Base-by-base conservation (phyloP, 1,140 invertebrate species). In the Atta texana region DNA sequence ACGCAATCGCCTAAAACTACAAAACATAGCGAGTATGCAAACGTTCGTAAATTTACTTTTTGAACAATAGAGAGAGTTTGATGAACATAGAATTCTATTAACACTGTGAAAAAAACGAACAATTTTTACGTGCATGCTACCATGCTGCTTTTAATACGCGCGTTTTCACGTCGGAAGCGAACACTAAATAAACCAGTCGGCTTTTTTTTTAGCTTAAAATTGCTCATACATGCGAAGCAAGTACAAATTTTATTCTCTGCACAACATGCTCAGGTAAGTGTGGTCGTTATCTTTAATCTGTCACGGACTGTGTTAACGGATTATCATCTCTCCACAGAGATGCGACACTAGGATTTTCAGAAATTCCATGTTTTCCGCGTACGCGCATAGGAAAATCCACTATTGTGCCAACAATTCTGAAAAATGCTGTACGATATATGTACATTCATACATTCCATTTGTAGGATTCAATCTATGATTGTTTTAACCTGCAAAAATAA, bases 21-120 rank as follows among this genome's bases (percentile, higher is more conserved):
- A 55, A 21, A 57, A 24, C 57, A 16, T 49, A 77, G 5, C 21
- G 16, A 24, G 2, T 14, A 34, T 21, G 10, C 12, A 14, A 78
- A 31, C 44, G n/a, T 51, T 14, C 6, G 76, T 66, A 78, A 78
- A 78, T 78, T 66, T 78, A n/a, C 24, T 61, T 63, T 44, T 10
- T 18, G n/a, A 21, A 16, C 57, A 12, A 44, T 34, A 31, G 4
- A 7, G 31, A 18, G 12, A 64, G 39, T 16, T 64, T 51, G 39
- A 64, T 64, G 61, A 51, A 34, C 6, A 49, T 18, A 44, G 49
- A 51, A 5, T 34, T 66, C 16, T 28, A 78, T 66, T 31, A 78
- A 16, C 18, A n/a, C 1, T 8, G 7, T n/a, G 39, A 44, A 44
- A 21, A 78, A 78, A 78, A n/a, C 64, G 1, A 78, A 66, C 2